Evolutionary conservation across 2,113 vertebrate genomes (phyloP).

Genomic region (Erpornis zantholeuca): DNA sequence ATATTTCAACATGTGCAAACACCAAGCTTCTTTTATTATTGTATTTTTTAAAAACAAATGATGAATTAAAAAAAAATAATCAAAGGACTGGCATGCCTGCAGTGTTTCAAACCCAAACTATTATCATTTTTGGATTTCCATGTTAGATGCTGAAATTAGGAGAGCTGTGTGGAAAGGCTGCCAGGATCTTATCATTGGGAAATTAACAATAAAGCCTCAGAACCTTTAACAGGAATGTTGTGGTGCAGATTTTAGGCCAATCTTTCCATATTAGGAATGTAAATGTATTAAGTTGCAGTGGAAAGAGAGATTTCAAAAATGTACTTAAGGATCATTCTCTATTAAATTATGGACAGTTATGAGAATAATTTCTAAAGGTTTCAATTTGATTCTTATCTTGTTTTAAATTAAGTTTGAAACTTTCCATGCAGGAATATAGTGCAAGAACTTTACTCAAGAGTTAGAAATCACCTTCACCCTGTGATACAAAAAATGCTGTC

Average conservation of each 20-base stretch:
- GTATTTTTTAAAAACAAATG: neutral
- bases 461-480: neutral
- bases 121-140: neutral
- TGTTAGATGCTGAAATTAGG: neutral
- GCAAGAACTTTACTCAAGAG: neutral
- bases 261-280: neutral
- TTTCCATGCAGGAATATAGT: neutral
- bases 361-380: neutral
- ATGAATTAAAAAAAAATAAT: neutral
- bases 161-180: neutral
- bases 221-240: neutral
- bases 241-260: neutral
- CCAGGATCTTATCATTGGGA: slow-evolving; percentile 18
- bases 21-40: neutral
- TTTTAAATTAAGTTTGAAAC: neutral
- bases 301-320: neutral
- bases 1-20: neutral
- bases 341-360: neutral
- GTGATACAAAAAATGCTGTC: neutral
- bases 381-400: neutral
- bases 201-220: neutral
- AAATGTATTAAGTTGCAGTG: neutral
- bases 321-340: neutral
- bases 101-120: neutral
- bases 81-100: neutral